These are phyloP conservation scores for Harpagifer antarcticus DNA, from an alignment of 2,797 vertebrate genomes.

Conservation along the genomic window DNA sequence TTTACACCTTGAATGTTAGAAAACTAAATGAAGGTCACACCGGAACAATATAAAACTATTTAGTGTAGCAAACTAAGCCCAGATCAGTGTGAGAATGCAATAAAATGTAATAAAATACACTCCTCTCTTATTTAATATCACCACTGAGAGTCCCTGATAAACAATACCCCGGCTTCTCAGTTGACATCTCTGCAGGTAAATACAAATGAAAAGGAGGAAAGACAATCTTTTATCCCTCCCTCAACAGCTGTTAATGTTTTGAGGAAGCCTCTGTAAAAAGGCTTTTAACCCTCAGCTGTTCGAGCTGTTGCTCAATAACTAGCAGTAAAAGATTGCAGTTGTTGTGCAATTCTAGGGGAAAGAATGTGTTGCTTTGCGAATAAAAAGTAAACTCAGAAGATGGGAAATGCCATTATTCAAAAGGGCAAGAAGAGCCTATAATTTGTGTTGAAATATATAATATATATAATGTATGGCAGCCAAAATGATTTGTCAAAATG, in stretches of 20 bases:
- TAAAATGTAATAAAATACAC: not conserved
- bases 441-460: too few species aligned
- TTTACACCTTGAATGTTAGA: not conserved
- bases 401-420: too few species aligned
- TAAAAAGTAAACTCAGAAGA: too few species aligned
- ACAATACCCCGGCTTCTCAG: not conserved
- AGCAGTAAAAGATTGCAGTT: not conserved
- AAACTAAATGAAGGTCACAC: not conserved
- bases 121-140: conserved; percentile 1
- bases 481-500: not conserved
- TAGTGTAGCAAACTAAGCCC: not conserved
- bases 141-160: not conserved
- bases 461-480: not conserved
- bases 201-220: conserved; percentile 7
- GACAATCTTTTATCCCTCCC: not conserved
- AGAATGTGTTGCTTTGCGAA: too few species aligned
- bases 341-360: too few species aligned
- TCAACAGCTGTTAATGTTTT: conserved; percentile 5
- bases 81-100: not conserved
- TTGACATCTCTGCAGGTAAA: conserved; percentile 8
- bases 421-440: too few species aligned
- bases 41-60: not conserved
- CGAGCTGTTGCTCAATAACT: not conserved
- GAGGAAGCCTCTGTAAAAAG: conserved; percentile 7
- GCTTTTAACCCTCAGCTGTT: conserved; percentile 8